Percentiles rank a stretch among this genome's conserved stretches.
These are phyloP conservation scores for Zenarchopterus dispar DNA, from an alignment of 2,797 vertebrate species.

Conservation along the genomic window DNA sequence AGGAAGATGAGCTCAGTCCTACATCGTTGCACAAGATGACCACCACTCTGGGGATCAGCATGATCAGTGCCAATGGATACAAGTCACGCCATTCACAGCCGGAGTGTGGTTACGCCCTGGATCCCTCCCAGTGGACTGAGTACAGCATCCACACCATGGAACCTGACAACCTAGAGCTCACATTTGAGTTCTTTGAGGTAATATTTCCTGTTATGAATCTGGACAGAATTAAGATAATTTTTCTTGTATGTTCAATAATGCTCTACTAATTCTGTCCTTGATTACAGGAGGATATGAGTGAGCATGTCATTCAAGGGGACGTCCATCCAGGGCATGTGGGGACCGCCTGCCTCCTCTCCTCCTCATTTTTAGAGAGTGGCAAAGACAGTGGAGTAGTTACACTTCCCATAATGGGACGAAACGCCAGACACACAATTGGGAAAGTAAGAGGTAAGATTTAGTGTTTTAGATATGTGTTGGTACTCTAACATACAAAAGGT, in stretches of 20 bases:
- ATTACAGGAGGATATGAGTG: constrained; percentile 90
- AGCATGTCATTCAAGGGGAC: constrained; percentile 90
- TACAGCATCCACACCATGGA: constrained; percentile 97
- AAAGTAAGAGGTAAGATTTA: constrained; percentile 91
- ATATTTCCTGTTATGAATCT: neutral
- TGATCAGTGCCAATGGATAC: constrained; percentile 89
- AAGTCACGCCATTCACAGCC: constrained; percentile 94
- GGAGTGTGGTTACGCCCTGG: constrained; percentile 92
- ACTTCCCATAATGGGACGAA: constrained; percentile 95
- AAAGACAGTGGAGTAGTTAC: constrained; percentile 89
- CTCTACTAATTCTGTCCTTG: neutral
- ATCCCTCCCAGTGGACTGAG: constrained; percentile 90
- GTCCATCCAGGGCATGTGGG: constrained; percentile 89
- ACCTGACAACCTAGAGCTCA: constrained; percentile 95
- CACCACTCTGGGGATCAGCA: constrained; percentile 88
- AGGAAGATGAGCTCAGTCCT: constrained; percentile 80
- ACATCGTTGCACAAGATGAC: constrained; percentile 87
- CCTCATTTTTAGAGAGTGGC: constrained; percentile 87
- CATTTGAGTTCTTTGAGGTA: constrained; percentile 98
- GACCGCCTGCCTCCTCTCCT: constrained; percentile 94
- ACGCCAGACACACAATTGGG: constrained; percentile 92
- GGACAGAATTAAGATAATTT: neutral
- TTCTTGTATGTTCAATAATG: neutral
- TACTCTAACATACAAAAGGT: too few species aligned
- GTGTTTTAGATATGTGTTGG: neutral